Conservation (phyloP, 2,113 vertebrate species). For the Glareola pratincola region DNA sequence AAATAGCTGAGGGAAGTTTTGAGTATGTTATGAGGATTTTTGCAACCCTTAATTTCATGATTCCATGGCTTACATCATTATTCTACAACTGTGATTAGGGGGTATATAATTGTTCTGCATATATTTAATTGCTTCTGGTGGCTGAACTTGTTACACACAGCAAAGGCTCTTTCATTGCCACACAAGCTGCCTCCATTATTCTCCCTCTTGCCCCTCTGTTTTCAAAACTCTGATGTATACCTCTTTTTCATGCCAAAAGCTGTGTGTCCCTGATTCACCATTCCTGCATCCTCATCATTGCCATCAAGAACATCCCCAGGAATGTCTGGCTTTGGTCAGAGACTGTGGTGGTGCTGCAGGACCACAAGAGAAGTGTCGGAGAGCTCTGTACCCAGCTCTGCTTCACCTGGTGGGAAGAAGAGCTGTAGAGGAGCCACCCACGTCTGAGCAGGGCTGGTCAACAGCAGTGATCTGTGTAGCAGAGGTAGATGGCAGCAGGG, state of each 20-base stretch:
- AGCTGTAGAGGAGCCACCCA: background rate
- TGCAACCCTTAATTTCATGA: background rate
- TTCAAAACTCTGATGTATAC: background rate
- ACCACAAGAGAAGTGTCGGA: background rate
- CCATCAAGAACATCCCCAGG: background rate
- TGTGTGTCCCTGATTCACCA: background rate
- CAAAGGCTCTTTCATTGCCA: background rate
- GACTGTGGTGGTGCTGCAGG: rapidly evolving
- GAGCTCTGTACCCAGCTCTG: background rate
- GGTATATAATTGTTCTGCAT: background rate
- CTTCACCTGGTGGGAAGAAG: background rate
- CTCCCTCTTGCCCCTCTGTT: background rate
- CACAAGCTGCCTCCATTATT: background rate
- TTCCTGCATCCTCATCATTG: background rate
- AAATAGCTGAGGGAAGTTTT: background rate
- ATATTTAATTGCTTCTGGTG: background rate
- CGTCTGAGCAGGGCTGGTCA: background rate
- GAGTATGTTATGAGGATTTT: background rate
- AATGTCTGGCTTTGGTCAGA: background rate
- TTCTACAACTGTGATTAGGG: background rate
- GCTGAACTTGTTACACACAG: background rate
- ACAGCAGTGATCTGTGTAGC: background rate
- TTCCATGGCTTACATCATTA: background rate
- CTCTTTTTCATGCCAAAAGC: background rate
- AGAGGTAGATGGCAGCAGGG: background rate